Percentiles rank a stretch among this genome's conserved stretches.
Conservation (phyloP, 2,797 vertebrate species). For the Calcarius lapponicus region DNA sequence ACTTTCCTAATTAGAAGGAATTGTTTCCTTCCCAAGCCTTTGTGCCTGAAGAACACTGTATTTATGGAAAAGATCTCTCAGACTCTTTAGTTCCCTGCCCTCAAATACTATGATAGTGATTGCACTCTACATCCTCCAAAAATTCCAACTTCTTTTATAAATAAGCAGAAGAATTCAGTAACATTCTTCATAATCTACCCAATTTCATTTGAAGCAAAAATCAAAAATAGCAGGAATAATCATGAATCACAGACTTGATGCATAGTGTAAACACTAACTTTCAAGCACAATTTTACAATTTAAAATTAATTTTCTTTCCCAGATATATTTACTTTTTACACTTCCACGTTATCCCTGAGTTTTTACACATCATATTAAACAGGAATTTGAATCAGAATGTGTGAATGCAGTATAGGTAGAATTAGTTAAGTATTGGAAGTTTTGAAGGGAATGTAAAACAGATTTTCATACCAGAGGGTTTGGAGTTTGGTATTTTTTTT, state of each 20-base stretch:
- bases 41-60: conserved; percentile 1
- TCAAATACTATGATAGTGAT: not conserved
- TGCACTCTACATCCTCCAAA: not conserved
- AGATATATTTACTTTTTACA: not conserved
- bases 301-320: not conserved
- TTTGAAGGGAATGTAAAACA: not conserved
- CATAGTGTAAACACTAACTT: not conserved
- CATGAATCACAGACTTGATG: not conserved
- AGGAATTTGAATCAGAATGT: not conserved
- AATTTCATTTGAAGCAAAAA: not conserved
- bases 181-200: not conserved
- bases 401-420: not conserved
- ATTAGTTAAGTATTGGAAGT: not conserved
- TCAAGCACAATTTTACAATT: not conserved
- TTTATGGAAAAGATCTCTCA: conserved; percentile 31
- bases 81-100: not conserved
- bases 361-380: not conserved
- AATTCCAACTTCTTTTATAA: not conserved
- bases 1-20: conserved; percentile 74
- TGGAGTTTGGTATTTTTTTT: not conserved
- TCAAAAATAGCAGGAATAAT: not conserved
- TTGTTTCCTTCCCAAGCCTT: conserved; percentile 55
- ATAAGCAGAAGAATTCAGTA: not conserved
- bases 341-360: not conserved
- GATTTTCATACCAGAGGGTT: not conserved